Base-by-base conservation (phyloP, 1,140 invertebrate genomes). In the Drosophila pallidifrons region DNA sequence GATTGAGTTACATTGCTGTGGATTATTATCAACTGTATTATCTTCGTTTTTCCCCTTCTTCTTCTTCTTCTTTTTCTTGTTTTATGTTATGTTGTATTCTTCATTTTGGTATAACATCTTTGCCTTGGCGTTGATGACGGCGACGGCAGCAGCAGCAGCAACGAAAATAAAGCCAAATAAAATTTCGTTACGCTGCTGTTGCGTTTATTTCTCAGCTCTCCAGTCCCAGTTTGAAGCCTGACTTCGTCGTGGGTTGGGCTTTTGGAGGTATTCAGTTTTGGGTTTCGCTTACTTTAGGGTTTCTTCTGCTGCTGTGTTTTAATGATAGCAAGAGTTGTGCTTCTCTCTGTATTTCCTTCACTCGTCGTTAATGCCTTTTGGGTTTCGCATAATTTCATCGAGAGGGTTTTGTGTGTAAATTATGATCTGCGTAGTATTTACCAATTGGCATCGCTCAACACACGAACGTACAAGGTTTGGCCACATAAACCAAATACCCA, bases 1-100 rank as follows among this genome's bases (percentile, higher is more conserved):
- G 85, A 89, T 89, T 89, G 85, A 89, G 85, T 89, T 89, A 89
- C 85, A 89, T 89, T 90, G 78, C 85, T 89, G 85, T 68, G 85
- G 85, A 89, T 89, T 89, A 89, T 89, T 89, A 89, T 89, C 85
- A 89, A 89, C 85, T 81, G 81, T 71, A 85, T 79, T 85, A 89
- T 90, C 81, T 82, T 59, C 54, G 7, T 32, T 77, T 61, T 46
- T 68, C 63, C 63, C 63, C 20, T n/a, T n/a, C 20, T 25, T 38
- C 41, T 77, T 61, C 52, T 68, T 66, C 63, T 54, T 66, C 63
- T 59, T 43, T 3, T 47, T 55, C 60, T 54, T 7, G 25, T 55
- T 58, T 49, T 63, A 38, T 49, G 13, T 38, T 32, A 8, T 32
- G 32, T 32, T 32, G 32, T 32, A 32, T 32, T 32, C 8, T 57